Base-by-base conservation (phyloP, 2,113 vertebrate species). In the Salvelinus sp. region DNA sequence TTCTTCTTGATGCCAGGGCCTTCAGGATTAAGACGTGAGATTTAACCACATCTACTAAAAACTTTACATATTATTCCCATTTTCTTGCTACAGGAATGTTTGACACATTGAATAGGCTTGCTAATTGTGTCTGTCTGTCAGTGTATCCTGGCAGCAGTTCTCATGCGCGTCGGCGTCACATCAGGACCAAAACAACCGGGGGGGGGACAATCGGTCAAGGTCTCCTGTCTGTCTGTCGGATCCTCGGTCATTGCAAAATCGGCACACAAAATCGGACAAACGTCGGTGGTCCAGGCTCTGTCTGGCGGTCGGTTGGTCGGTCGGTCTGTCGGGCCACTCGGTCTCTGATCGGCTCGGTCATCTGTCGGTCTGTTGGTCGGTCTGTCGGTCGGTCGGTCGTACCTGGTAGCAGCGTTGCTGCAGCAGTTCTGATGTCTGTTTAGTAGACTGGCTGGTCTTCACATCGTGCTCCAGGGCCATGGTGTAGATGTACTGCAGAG, bases 361-460 rank as follows among this genome's bases (percentile, higher is more conserved):
- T n/a, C n/a, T 18, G 2, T n/a, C 12, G 3, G 3, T 5, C 6
- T 28, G 28, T 28, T 28, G 27, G 28, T 28, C 28, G 4, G 28
- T 4, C 3, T 4, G 28, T 4, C 28, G 4, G n/a, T 12, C 28
- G 25, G 25, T 25, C 25, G 25, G 25, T 25, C 18, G 63, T 76
- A 96, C 97, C 92, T 96, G 95, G 80, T 93, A 95, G 88, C 95
- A 98, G 64, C 96, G 95, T 82, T 90, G 93, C 1, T 96, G 95
- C 18, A 97, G 79, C 62, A 90, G 18, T 4, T 91, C 93, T 16
- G 83, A 88, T 0, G 94, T 95, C 22, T 95, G 94, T 1, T 78
- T 76, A 0, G 93, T 88, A 0, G 85, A 73, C 14, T 76, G 9
- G 9, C 95, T 94, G 62, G 92, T 91, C 64, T 88, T 94, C 30